phyloP scores from a whole-genome alignment of 2,113 vertebrate species.

The human region DNA sequence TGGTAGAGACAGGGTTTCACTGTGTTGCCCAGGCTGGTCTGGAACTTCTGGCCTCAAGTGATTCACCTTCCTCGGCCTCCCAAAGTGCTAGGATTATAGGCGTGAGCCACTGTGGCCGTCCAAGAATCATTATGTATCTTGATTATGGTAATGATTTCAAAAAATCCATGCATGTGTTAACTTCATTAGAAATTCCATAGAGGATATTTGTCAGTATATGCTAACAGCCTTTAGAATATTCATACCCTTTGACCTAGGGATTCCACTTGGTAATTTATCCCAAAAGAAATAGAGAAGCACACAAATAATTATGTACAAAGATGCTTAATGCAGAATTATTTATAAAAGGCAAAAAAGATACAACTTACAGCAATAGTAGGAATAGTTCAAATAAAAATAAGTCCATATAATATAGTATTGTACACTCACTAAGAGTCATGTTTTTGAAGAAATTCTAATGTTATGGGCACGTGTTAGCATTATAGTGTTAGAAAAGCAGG shows the following conservation, averaged over 20 bases:
- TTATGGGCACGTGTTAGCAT: slow-evolving; percentile 1
- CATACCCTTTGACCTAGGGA: neutral
- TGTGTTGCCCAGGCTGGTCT: no score
- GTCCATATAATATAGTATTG: neutral
- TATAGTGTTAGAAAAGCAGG: neutral
- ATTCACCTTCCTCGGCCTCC: no score
- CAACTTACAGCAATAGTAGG: slow-evolving; percentile 3
- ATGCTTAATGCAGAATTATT: slow-evolving; percentile 32
- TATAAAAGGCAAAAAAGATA: neutral
- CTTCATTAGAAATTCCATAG: neutral
- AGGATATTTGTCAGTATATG: neutral
- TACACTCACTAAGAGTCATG: neutral
- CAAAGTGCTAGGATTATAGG: no score
- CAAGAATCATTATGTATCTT: neutral
- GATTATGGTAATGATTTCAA: neutral
- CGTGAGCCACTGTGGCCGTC: no score
- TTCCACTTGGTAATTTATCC: slow-evolving; percentile 14
- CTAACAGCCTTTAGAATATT: neutral
- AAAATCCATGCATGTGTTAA: neutral
- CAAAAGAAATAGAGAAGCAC: slow-evolving; percentile 2
- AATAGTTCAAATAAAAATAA: neutral
- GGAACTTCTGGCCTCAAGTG: no score
- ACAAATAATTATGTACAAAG: slow-evolving; percentile 21
- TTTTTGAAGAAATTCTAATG: slow-evolving; percentile 42
- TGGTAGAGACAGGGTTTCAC: no score